These are phyloP conservation scores for Drosophila ironensis DNA, from an alignment of 1,140 invertebrate genomes.

Conservation along the genomic window DNA sequence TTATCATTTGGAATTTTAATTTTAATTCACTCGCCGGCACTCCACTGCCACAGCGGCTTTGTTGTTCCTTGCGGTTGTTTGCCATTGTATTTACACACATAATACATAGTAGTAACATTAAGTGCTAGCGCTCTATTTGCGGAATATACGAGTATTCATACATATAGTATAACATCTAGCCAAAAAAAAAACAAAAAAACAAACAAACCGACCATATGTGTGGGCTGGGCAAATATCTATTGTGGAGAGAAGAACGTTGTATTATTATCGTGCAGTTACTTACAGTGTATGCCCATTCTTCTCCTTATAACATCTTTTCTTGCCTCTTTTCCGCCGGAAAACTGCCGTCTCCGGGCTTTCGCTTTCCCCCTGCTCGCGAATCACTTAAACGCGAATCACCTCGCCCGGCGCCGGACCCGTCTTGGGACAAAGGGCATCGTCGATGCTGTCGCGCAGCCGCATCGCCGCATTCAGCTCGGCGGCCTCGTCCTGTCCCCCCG, in stretches of 20 bases:
- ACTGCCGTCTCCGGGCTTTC: no score
- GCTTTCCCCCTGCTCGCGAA: neutral
- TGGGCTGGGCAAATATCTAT: no score
- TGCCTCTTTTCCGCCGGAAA: neutral
- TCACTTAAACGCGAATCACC: conserved; percentile 72
- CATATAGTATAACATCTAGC: neutral
- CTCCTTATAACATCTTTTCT: neutral
- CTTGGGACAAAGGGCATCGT: conserved; percentile 69
- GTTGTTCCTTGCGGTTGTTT: conserved; percentile 11
- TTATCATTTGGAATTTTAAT: conserved; percentile 52
- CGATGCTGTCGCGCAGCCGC: conserved; percentile 62
- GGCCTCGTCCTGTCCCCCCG: conserved; percentile 29
- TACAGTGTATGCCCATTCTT: conserved; percentile 3
- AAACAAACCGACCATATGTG: conserved; percentile 4
- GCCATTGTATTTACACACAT: conserved; percentile 56
- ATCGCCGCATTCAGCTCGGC: conserved; percentile 46
- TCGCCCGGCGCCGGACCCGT: conserved; percentile 61
- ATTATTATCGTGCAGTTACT: neutral
- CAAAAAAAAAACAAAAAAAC: conserved; percentile 6
- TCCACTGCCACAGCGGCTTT: no score
- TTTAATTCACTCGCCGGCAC: conserved; percentile 27
- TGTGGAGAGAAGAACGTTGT: no score
- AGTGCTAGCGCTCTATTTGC: conserved; percentile 27
- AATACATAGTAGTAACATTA: conserved; percentile 43
- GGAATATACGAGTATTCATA: conserved; percentile 13